Percentiles rank a stretch among this genome's conserved stretches.
These are phyloP conservation scores for Limnodromus scolopaceus DNA, from an alignment of 2,797 vertebrate genomes.

Conservation along the genomic window DNA sequence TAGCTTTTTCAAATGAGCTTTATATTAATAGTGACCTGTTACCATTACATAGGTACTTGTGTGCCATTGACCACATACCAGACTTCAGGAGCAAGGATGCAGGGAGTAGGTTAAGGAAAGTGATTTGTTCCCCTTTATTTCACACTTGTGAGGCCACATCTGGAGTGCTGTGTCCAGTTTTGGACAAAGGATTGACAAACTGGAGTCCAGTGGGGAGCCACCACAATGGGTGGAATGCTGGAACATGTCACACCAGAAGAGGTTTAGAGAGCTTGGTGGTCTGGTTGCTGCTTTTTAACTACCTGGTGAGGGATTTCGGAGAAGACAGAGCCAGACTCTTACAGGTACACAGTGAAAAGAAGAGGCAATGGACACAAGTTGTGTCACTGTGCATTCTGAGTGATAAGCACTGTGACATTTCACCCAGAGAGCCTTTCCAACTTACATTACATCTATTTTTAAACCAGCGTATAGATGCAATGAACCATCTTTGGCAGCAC, in stretches of 20 bases:
- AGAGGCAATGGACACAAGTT: not conserved
- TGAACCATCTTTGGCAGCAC: not conserved
- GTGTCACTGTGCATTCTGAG: not conserved
- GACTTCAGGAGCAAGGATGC: not conserved
- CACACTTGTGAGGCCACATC: not conserved
- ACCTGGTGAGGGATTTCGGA: not conserved
- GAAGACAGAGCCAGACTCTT: not conserved
- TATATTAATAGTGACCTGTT: not conserved
- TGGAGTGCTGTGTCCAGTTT: not conserved
- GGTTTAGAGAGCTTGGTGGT: not conserved
- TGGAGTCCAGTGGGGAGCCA: not conserved
- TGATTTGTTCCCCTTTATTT: not conserved
- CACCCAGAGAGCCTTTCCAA: not conserved
- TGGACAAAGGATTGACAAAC: not conserved
- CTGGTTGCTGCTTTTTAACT: not conserved
- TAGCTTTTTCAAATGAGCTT: not conserved
- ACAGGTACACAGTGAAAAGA: not conserved
- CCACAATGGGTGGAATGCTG: not conserved
- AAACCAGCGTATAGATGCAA: not conserved
- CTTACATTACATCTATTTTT: not conserved
- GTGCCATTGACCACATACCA: not conserved
- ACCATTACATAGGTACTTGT: not conserved
- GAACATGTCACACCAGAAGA: accelerated
- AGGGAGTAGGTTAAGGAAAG: not conserved
- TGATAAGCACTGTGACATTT: not conserved